A percentile compares a stretch with the other conserved stretches of the same genome.
phyloP scores from a whole-genome alignment of 1,140 invertebrate genomes.

The Planococcus citri region DNA sequence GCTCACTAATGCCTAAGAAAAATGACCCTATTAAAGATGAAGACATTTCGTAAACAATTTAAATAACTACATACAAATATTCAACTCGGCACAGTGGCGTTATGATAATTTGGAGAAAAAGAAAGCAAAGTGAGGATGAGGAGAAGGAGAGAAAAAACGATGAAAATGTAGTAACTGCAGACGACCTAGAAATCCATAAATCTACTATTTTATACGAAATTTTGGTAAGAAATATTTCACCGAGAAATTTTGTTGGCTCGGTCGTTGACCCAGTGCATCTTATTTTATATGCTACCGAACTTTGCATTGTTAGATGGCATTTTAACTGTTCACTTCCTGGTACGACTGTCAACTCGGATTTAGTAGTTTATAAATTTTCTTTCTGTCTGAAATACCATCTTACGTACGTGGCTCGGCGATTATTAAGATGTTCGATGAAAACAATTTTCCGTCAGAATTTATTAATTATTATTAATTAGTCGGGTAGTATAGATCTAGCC shows the following conservation, averaged over 20 bases:
- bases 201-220: not conserved
- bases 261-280: not conserved
- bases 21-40: not conserved
- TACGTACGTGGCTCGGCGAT: not conserved
- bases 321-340: not conserved
- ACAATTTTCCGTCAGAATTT: not conserved
- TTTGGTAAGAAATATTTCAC: not conserved
- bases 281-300: not conserved
- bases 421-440: not conserved
- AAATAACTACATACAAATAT: constrained; percentile 1
- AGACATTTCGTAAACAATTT: not conserved
- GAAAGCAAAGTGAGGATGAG: not conserved
- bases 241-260: not conserved
- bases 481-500: no score
- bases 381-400: not conserved
- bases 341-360: constrained; percentile 1
- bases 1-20: not conserved
- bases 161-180: not conserved
- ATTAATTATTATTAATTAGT: not conserved
- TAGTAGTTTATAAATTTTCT: constrained; percentile 3
- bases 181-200: not conserved
- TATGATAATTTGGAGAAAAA: not conserved
- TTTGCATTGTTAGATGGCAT: not conserved
- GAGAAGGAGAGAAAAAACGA: not conserved
- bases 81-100: not conserved